Base-by-base conservation (phyloP, 2,888 invertebrate genomes). In the Belgica antarctica region DNA sequence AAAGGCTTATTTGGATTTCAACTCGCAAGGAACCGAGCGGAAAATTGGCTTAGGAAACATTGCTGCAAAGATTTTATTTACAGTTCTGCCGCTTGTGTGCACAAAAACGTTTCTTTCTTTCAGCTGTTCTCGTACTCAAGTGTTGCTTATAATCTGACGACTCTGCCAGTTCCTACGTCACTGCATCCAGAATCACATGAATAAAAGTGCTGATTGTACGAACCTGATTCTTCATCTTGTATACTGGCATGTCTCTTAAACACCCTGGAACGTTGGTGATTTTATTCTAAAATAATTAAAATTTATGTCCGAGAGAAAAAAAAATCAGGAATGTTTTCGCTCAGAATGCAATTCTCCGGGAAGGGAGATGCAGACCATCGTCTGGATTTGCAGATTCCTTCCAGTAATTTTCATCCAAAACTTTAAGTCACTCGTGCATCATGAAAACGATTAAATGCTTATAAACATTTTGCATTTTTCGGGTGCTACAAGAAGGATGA, bases 381-480 rank as follows among this genome's bases (percentile, higher is more conserved):
- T n/a, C n/a, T n/a, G n/a, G n/a, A n/a, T n/a, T n/a, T n/a, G n/a
- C n/a, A n/a, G n/a, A n/a, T n/a, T n/a, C n/a, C n/a, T n/a, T n/a
- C n/a, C n/a, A n/a, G n/a, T n/a, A n/a, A n/a, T n/a, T n/a, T n/a
- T n/a, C n/a, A n/a, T n/a, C n/a, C n/a, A n/a, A n/a, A n/a, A n/a
- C n/a, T n/a, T n/a, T n/a, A n/a, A n/a, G n/a, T n/a, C n/a, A n/a
- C n/a, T n/a, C n/a, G n/a, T n/a, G n/a, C n/a, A n/a, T n/a, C n/a
- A n/a, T 28, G 66, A 57, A n/a, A 57, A 28, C 68, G 68, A 68
- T 68, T 68, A 68, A 68, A 68, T 68, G 68, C 57, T 68, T 68
- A 68, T 57, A 27, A 22, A 47, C 28, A 41, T 36, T 17, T 41
- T 34, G 2, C 19, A 34, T 10, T 41, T 27, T 52, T 52, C 19